phyloP scores from a whole-genome alignment of 2,888 invertebrate species.

The Eurytoma adleriae region DNA sequence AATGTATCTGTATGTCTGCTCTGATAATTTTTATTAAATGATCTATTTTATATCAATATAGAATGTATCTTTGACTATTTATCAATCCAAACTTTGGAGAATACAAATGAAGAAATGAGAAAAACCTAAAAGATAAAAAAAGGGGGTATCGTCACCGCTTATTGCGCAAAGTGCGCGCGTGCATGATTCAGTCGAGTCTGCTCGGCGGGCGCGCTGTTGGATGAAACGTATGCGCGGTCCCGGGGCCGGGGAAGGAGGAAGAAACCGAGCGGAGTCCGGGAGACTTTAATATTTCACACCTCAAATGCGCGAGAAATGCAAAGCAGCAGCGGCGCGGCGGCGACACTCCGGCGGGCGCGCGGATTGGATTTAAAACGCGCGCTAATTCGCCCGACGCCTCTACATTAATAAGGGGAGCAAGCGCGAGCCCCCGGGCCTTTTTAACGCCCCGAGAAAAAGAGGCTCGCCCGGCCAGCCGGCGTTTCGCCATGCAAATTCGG shows the following conservation, averaged over 20 bases:
- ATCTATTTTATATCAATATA: too few relatives aligned
- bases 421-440: slow-evolving; percentile 19
- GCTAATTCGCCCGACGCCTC: slow-evolving; percentile 70
- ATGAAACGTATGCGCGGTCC: not conserved
- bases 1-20: too few relatives aligned
- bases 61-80: too few relatives aligned
- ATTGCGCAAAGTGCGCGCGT: slow-evolving; percentile 20
- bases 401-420: slow-evolving; percentile 50
- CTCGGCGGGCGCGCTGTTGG: not conserved
- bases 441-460: slow-evolving; percentile 19
- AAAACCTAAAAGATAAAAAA: not conserved
- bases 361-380: slow-evolving; percentile 76
- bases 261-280: slow-evolving; percentile 61
- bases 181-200: slow-evolving; percentile 6
- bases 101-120: too few relatives aligned
- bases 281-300: slow-evolving; percentile 76
- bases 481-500: slow-evolving; percentile 31
- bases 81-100: too few relatives aligned
- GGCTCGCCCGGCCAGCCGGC: not conserved
- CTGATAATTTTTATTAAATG: too few relatives aligned
- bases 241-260: slow-evolving; percentile 55
- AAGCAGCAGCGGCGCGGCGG: slow-evolving; percentile 60
- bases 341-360: slow-evolving; percentile 66
- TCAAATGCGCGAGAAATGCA: slow-evolving; percentile 74
- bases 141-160: not conserved